Conservation (phyloP, 2,113 vertebrate genomes). For the Danio rerio region GRCz12tu NC_133178.1:17865001-17865500, state of each 20-base stretch:
- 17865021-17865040: too few relatives aligned
- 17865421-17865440: neutral
- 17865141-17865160: too few relatives aligned
- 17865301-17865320: conserved; percentile 65
- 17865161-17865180: too few relatives aligned
- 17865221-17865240: too few relatives aligned
- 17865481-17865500: conserved; percentile 15
- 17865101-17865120: too few relatives aligned
- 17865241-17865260: neutral
- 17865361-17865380: neutral
- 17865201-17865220: too few relatives aligned
- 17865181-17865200: too few relatives aligned
- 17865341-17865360: conserved; percentile 1
- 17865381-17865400: neutral
- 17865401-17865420: conserved; percentile 14
- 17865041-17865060: too few relatives aligned
- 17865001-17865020: too few relatives aligned
- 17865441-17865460: conserved; percentile 16
- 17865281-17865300: conserved; percentile 59
- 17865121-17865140: too few relatives aligned
- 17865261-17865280: conserved; percentile 47
- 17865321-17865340: conserved; percentile 44
- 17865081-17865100: too few relatives aligned
- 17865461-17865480: conserved; percentile 6
- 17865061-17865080: too few relatives aligned